Conservation (phyloP, 2,888 invertebrate genomes). For the Dione vanillae region DNA sequence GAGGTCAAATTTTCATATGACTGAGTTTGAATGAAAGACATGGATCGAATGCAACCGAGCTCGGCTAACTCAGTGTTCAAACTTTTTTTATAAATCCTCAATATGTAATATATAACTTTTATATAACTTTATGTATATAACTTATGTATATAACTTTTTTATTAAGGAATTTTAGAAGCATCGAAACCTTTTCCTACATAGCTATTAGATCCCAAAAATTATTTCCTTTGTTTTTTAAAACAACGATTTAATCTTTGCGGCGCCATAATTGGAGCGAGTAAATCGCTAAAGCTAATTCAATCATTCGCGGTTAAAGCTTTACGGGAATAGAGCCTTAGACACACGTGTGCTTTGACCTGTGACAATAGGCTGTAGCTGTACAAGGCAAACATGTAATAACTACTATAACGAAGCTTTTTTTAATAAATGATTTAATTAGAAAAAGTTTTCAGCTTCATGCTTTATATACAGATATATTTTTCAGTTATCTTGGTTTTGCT, state of each 20-base stretch:
- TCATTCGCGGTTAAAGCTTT: slow-evolving; percentile 16
- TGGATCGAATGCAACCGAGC: slow-evolving; percentile 37
- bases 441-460: too few species aligned
- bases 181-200: too few species aligned
- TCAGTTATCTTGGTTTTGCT: too few species aligned
- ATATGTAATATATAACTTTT: too few species aligned
- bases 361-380: not conserved
- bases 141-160: too few species aligned
- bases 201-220: too few species aligned
- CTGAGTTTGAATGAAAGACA: slow-evolving; percentile 32
- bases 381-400: not conserved
- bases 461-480: too few species aligned
- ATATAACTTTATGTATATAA: too few species aligned
- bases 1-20: slow-evolving; percentile 34
- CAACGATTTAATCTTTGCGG: not conserved
- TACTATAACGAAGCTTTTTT: not conserved
- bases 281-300: slow-evolving; percentile 3
- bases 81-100: too few species aligned
- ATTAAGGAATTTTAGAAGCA: too few species aligned
- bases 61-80: slow-evolving; percentile 33
- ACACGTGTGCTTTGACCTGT: slow-evolving; percentile 1
- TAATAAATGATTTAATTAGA: too few species aligned
- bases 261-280: not conserved
- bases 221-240: not conserved
- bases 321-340: slow-evolving; percentile 12